A percentile compares a stretch with the other conserved stretches of the same genome.
phyloP scores from a whole-genome alignment of 2,113 vertebrate species.

The human (Homo sapiens) region GRCh38 chr4:18985001-18985500 shows the following conservation, averaged over 20 bases:
- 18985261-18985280: background rate
- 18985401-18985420: conserved; percentile 60
- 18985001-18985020: background rate
- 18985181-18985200: background rate
- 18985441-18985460: conserved; percentile 56
- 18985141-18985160: conserved; percentile 58
- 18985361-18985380: conserved; percentile 60
- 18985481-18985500: conserved; percentile 77
- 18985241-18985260: background rate
- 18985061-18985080: conserved; percentile 36
- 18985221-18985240: background rate
- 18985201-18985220: background rate
- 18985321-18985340: conserved; percentile 58
- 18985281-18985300: background rate
- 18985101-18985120: conserved; percentile 46
- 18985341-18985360: conserved; percentile 71
- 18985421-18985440: conserved; percentile 71
- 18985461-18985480: conserved; percentile 62
- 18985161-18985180: conserved; percentile 49
- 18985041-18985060: conserved; percentile 40
- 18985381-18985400: conserved; percentile 67
- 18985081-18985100: background rate
- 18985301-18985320: conserved; percentile 39
- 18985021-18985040: background rate
- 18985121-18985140: conserved; percentile 47